Evolutionary conservation across 2,113 vertebrate genomes (phyloP).

Genomic region (Grallaria varia): DNA sequence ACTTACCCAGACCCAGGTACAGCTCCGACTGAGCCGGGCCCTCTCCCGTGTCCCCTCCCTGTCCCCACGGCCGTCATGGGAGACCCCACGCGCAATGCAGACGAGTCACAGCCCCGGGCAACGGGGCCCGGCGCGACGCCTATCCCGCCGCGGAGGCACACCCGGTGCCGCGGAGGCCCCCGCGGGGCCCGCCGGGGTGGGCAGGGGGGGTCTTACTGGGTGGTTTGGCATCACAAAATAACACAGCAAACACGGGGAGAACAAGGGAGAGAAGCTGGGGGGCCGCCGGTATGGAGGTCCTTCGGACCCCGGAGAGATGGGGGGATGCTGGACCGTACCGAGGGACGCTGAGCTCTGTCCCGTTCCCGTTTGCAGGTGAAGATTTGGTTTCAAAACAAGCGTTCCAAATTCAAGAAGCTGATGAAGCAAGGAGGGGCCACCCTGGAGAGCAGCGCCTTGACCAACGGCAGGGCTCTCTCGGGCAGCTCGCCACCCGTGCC

Average conservation of each 20-base stretch:
- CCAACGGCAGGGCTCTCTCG: conserved; percentile 89
- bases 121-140: not conserved
- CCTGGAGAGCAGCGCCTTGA: conserved; percentile 86
- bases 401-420: conserved; percentile 99
- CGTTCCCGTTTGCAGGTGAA: conserved; percentile 82
- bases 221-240: not conserved
- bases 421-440: conserved; percentile 89
- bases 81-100: not conserved
- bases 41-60: not conserved
- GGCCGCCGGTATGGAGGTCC: not conserved
- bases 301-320: too few relatives aligned
- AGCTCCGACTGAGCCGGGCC: not conserved
- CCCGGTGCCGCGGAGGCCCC: not conserved
- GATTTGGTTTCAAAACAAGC: conserved; percentile 99
- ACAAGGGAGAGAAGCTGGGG: not conserved
- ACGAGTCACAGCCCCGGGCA: not conserved
- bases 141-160: not conserved
- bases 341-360: not conserved
- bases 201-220: not conserved
- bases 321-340: not conserved
- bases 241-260: not conserved
- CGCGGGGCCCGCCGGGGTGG: not conserved
- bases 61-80: not conserved
- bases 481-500: conserved; percentile 88
- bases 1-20: conserved; percentile 98